Evolutionary conservation across 2,797 vertebrate genomes (phyloP), one percentile per base, ranked within the genome.

Genomic region (Anas bernieri): DNA sequence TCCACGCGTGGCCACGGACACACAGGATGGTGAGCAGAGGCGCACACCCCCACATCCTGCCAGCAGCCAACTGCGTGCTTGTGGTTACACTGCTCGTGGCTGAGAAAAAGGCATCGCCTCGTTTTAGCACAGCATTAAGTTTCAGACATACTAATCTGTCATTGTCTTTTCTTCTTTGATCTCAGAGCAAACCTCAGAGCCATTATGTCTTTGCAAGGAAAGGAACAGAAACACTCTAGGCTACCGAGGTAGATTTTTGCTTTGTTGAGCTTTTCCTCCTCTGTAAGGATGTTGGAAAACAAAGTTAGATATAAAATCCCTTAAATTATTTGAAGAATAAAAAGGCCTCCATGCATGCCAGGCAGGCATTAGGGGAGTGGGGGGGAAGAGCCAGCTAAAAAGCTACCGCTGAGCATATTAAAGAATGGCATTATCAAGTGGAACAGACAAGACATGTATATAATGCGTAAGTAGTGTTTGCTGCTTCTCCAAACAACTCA

Each of bases 341-440:
- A 92, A 63, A 26, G 8, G 22, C 48, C 62, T 88, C 10, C 5
- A 79, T 28, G 74, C 4, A 22, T 62, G 63, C 64, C 84, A 79
- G 78, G 94, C 77, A 76, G 87, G 67, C 93, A 92, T 87, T 63
- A 56, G 89, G 83, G 69, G 54, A 55, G 70, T 17, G 1, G 39
- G 66, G 66, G 55, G 79, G 74, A n/a, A 91, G 75, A 94, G 92
- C 64, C 89, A 80, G 94, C 90, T 88, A 74, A 96, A 96, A 95
- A 96, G 85, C 96, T 59, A 92, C 94, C 12, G 91, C 96, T 77
- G 91, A 97, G 95, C 97, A 93, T 95, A 96, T 97, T 97, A 97
- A 97, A 96, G 96, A 93, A 97, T 96, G 90, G 93, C 94, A 96
- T 97, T 96, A 97, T 95, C 85, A 92, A 94, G 94, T 81, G 78